Evolutionary conservation across 2,888 invertebrate genomes (phyloP), one percentile per base, ranked within the genome.

Genomic region (Eulithis testata): DNA sequence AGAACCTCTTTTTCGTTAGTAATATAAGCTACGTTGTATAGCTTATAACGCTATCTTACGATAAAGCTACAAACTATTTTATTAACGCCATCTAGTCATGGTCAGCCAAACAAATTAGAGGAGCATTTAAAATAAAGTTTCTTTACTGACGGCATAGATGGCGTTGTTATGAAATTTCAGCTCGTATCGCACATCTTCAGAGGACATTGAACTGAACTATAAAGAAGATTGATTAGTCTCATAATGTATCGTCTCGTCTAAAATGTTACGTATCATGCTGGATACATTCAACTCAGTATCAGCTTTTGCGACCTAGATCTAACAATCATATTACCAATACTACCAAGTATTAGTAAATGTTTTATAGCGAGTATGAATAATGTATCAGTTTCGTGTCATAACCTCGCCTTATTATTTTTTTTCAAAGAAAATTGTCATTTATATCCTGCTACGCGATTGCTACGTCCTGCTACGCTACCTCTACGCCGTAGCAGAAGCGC

Each of bases 171-270:
- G 2, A 37, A 44, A 43, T n/a, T 51, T 9, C 7, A 12, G 40
- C 2, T 60, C 57, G 11, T 8, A 43, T 21, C 45, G 2, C 11
- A 11, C 31, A 40, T 44, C 27, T 31, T 40, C 3, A 14, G 6
- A 50, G 61, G 57, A 21, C 62, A 31, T 62, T 62, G 58, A 62
- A 62, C 66, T 62, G 54, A 62, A 62, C 66, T 11, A 40, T 4
- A 3, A 27, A 11, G n/a, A 54, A 59, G 58, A 66, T 66, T 62
- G 58, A 65, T 65, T 61, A 44, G 54, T 53, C 11, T 11, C 49
- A 31, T 57, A 61, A 65, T 53, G 61, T 58, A 58, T 54, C 21
- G 44, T 44, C 43, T 44, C 44, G 52, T 54, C 61, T 44, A 36
- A n/a, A 53, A 58, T 52, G 47, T 37, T 37, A 49, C 31, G 11